These are phyloP conservation scores for Ariolimax columbianus DNA, from an alignment of 2,888 invertebrate species.

Conservation along the genomic window DNA sequence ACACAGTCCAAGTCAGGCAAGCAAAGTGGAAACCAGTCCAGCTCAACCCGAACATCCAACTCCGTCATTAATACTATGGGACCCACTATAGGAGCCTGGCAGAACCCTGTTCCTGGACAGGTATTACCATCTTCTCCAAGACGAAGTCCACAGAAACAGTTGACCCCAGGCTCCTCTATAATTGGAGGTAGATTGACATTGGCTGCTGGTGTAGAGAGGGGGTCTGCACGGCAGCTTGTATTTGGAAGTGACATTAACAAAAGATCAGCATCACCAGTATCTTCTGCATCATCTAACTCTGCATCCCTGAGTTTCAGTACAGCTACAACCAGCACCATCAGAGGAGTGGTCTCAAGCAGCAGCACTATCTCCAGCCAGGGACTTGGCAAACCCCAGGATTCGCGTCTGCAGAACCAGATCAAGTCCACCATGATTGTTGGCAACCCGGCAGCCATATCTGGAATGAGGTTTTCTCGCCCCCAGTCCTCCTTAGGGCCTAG, in stretches of 20 bases:
- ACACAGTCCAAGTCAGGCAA: constrained; percentile 35
- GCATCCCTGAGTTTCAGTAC: constrained; percentile 41
- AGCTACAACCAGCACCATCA: constrained; percentile 45
- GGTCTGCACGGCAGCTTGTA: constrained; percentile 75
- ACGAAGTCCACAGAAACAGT: constrained; percentile 62
- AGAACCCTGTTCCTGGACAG: constrained; percentile 55
- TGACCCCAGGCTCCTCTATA: constrained; percentile 36
- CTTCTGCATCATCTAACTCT: constrained; percentile 52
- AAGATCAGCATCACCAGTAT: constrained; percentile 61
- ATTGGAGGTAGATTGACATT: constrained; percentile 37
- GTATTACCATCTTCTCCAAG: constrained; percentile 59
- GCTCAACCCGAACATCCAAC: constrained; percentile 45
- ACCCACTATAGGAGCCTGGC: constrained; percentile 53
- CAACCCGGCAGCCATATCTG: constrained; percentile 33
- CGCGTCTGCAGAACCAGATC: constrained; percentile 20
- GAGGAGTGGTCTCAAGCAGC: constrained; percentile 39
- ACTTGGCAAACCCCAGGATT: constrained; percentile 29
- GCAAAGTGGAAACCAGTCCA: constrained; percentile 37
- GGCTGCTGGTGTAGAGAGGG: constrained; percentile 58
- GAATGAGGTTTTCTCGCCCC: background rate
- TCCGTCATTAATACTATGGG: constrained; percentile 47
- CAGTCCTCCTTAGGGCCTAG: background rate
- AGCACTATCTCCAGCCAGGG: constrained; percentile 34
- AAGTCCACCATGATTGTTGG: constrained; percentile 19
- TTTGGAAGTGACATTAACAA: constrained; percentile 58